Conservation (phyloP, 2,888 invertebrate species). For the Drosophila rellima region DNA sequence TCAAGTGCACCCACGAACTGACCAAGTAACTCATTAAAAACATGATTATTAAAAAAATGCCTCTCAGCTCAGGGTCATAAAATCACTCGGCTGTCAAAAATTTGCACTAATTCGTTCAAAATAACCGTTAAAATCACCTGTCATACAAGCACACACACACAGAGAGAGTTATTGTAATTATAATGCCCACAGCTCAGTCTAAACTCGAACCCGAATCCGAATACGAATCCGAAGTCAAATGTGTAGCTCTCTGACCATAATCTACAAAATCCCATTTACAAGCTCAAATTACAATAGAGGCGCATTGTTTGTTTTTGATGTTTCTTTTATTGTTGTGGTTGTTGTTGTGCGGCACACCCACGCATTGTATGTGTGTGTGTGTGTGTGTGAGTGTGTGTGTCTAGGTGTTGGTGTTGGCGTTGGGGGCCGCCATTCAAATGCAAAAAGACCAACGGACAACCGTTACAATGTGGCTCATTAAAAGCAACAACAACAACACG, state of each 20-base stretch:
- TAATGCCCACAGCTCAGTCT: conserved; percentile 56
- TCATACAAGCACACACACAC: conserved; percentile 22
- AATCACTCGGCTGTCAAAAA: conserved; percentile 76
- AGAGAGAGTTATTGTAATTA: conserved; percentile 56
- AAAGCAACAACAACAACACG: conserved; percentile 41
- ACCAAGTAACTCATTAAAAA: conserved; percentile 34
- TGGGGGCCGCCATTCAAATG: conserved; percentile 71
- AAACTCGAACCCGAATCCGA: conserved; percentile 15
- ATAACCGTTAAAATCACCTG: conserved; percentile 66
- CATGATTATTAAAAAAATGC: conserved; percentile 13
- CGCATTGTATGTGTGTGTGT: conserved; percentile 40
- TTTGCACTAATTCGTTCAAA: conserved; percentile 75
- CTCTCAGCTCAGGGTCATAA: conserved; percentile 56
- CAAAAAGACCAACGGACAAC: conserved; percentile 77
- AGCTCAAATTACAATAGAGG: conserved; percentile 72
- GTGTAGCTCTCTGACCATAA: conserved; percentile 57
- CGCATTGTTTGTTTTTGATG: conserved; percentile 59
- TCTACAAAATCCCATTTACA: conserved; percentile 68
- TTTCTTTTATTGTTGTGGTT: conserved; percentile 30
- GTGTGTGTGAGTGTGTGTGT: conserved; percentile 20
- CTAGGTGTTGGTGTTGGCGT: conserved; percentile 27
- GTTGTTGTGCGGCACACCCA: conserved; percentile 63
- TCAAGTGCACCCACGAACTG: conserved; percentile 53
- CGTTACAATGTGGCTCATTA: conserved; percentile 78
- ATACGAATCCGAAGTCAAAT: conserved; percentile 30